A percentile compares a stretch with the other conserved stretches of the same genome.
Evolutionary conservation across 2,888 invertebrate species (phyloP).

Genomic region (Automeris io): DNA sequence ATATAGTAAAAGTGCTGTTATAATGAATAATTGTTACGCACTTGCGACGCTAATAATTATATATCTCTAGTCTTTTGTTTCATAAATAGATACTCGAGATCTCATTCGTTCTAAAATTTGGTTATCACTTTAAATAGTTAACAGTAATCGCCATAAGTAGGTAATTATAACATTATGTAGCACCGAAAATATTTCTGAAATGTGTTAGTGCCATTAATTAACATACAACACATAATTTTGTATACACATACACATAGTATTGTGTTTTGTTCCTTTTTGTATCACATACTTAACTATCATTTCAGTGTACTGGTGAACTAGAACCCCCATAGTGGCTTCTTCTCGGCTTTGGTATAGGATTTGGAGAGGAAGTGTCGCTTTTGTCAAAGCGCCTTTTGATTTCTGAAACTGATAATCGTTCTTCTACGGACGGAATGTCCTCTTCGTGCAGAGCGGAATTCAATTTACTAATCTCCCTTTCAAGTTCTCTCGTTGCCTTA

Average conservation of each 20-base stretch:
- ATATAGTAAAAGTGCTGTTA: neutral
- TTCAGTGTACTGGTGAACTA: constrained; percentile 29
- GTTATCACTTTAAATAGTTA: neutral
- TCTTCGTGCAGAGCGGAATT: constrained; percentile 67
- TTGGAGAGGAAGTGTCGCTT: constrained; percentile 63
- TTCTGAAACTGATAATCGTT: constrained; percentile 56
- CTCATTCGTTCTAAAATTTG: neutral
- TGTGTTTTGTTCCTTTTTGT: too few relatives aligned
- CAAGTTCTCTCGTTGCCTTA: constrained; percentile 60
- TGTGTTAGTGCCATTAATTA: too few relatives aligned
- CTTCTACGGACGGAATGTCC: constrained; percentile 40
- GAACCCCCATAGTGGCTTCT: constrained; percentile 65
- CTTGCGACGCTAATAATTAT: too few relatives aligned
- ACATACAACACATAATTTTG: too few relatives aligned
- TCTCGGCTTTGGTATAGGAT: constrained; percentile 78
- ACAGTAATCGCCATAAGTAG: too few relatives aligned
- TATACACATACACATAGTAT: too few relatives aligned
- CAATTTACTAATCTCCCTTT: constrained; percentile 65
- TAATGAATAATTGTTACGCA: too few relatives aligned
- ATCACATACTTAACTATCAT: too few relatives aligned
- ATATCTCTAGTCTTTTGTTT: too few relatives aligned
- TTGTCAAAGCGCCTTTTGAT: constrained; percentile 75
- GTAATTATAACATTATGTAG: too few relatives aligned
- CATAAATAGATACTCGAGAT: neutral
- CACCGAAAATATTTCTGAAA: too few relatives aligned